Evolutionary conservation across 2,888 invertebrate species (phyloP).

Genomic region (Macrophya alboannulata): DNA sequence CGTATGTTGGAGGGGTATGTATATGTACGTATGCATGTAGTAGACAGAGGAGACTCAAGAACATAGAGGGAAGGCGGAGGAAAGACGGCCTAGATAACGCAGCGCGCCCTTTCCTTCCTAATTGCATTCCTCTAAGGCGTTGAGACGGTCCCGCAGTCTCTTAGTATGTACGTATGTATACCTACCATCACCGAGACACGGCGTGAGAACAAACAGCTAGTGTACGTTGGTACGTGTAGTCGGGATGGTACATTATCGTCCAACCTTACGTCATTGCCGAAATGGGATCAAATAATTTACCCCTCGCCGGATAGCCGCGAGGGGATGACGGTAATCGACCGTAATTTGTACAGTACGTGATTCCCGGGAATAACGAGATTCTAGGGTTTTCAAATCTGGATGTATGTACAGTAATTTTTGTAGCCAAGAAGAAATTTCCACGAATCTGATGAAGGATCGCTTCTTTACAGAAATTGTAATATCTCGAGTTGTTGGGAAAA

Average conservation of each 20-base stretch:
- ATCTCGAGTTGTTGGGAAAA: background rate
- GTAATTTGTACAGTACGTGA: background rate
- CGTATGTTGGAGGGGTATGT: background rate
- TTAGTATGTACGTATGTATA: background rate
- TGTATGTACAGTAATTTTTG: background rate
- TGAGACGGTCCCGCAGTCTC: background rate
- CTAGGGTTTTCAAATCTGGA: background rate
- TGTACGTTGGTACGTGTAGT: background rate
- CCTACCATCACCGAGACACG: background rate
- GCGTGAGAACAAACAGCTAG: constrained; percentile 40
- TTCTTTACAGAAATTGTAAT: background rate
- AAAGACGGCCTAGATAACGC: constrained; percentile 15
- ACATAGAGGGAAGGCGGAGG: constrained; percentile 44
- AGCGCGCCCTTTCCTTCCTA: constrained; percentile 62
- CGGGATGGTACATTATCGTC: constrained; percentile 19
- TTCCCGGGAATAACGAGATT: background rate
- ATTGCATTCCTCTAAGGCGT: constrained; percentile 70
- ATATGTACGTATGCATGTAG: background rate
- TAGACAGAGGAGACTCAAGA: constrained; percentile 8
- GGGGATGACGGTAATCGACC: background rate
- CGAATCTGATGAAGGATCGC: background rate
- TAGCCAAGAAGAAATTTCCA: background rate
- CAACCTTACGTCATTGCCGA: constrained; percentile 1
- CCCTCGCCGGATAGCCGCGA: background rate
- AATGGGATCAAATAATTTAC: constrained; percentile 31